Evolutionary conservation across 2,888 invertebrate genomes (phyloP), one percentile per base, ranked within the genome.

Genomic region (Diachrysia chrysitis): DNA sequence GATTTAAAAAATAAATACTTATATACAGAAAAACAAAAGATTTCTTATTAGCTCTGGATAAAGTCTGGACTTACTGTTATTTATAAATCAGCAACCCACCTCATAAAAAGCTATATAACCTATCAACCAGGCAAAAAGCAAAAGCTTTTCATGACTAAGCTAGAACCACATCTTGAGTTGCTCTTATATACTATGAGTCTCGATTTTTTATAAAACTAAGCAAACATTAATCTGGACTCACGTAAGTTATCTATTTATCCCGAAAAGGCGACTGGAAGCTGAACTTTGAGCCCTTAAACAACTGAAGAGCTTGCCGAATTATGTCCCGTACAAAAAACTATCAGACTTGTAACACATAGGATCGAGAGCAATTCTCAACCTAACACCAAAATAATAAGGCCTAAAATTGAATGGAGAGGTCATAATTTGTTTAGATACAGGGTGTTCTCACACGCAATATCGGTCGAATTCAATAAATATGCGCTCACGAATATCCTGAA

Each of bases 401-500:
- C 7, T 55, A 60, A n/a, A 65, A 37, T 78, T 4, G 57, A 29
- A 6, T 58, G 32, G 7, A 5, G 17, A 1, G 14, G 19, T 19
- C 2, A 0, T n/a, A 73, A 66, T 64, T 54, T 48, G 56, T 66
- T 69, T 37, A 25, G n/a, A 54, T 66, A 62, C 55, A 35, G 57
- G 58, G 56, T 69, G 54, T 62, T 62, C 56, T 57, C 63, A 63
- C 60, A 60, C 75, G 64, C 83, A 76, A 83, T 82, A 80, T 72
- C 75, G 78, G 80, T 81, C 70, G 76, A 82, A 85, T 85, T 85
- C 83, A 84, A 85, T 83, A 81, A 80, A 84, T 76, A 82, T 82
- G 73, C 78, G 76, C 70, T 70, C 78, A 79, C 63, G 64, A 73
- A 77, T 71, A 79, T 72, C 61, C 72, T 16, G 42, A 59, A 70